Evolutionary conservation across 2,113 vertebrate genomes (phyloP), one percentile per base, ranked within the genome.

Genomic region (Elephantulus edwardii): DNA sequence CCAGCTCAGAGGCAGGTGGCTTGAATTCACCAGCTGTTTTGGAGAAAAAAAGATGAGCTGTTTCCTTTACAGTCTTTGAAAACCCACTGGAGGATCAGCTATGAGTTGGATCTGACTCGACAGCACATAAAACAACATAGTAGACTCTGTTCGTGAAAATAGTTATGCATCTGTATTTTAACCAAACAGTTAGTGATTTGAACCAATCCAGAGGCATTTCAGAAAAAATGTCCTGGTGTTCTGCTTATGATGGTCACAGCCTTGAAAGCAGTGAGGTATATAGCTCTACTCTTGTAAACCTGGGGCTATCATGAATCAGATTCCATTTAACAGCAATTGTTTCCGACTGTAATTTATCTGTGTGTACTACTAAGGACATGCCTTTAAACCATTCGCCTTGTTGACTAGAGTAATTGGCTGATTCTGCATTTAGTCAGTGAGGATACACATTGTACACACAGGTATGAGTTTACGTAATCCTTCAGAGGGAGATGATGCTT

Each of bases 401-500:
- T 90, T 48, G 35, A 44, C 9, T 17, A 76, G 38, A 72, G 24
- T 44, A 58, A 28, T 14, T 60, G 44, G 33, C 35, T n/a, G 7
- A 5, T 19, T 70, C 38, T 79, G 76, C 40, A 68, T n/a, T n/a
- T n/a, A n/a, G 16, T 46, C 64, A n/a, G 3, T 70, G 38, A 50
- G 44, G 38, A 64, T 62, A 75, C 71, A 30, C 33, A 54, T 13
- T 64, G 68, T 20, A 42, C 6, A 68, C 24, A 33, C 28, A 80
- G 12, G 40, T 42, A 30, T 22, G 24, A 20, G 64, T 93, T 91
- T 76, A n/a, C 66, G 83, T 74, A 78, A 60, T 56, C 7, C 56
- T 83, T 91, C 74, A 87, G 81, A 91, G 44, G 16, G 3, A 76
- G 48, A 28, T 33, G 24, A 83, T 83, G 77, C 74, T 77, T 83